Evolutionary conservation across 2,797 vertebrate species (phyloP).

Genomic region (Molossus molossus): DNA sequence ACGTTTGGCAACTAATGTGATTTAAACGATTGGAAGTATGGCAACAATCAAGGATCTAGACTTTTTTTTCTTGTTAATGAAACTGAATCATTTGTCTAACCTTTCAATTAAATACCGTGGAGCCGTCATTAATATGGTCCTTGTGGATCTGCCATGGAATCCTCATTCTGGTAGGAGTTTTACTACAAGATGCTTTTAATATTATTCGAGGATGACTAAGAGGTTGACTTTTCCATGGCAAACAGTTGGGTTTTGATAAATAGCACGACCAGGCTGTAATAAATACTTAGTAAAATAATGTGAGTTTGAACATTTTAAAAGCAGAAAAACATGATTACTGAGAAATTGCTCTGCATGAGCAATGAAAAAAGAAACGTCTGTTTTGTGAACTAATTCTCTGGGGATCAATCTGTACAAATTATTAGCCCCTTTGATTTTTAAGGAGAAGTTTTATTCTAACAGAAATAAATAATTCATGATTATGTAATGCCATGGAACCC

Average conservation of each 20-base stretch:
- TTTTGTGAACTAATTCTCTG: slow-evolving; percentile 29
- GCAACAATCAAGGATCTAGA: slow-evolving; percentile 3
- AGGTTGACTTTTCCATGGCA: not conserved
- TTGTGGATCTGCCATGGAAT: not conserved
- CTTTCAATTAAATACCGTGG: slow-evolving; percentile 29
- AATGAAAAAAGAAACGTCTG: not conserved
- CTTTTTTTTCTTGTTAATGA: not conserved
- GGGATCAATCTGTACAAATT: not conserved
- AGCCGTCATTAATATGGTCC: not conserved
- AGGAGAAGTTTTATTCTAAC: slow-evolving; percentile 42
- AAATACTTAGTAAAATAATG: slow-evolving; percentile 46
- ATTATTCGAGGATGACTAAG: not conserved
- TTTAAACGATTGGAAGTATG: slow-evolving; percentile 1
- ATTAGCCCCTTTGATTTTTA: slow-evolving; percentile 37
- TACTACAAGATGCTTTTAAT: slow-evolving; percentile 54
- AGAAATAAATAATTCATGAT: slow-evolving; percentile 58
- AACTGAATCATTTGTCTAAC: not conserved
- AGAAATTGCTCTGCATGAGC: not conserved
- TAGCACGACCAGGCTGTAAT: not conserved
- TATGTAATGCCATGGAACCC: not conserved
- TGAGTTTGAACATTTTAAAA: slow-evolving; percentile 32
- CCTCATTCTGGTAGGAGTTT: slow-evolving; percentile 17
- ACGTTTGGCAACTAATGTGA: not conserved
- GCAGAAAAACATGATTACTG: slow-evolving; percentile 26
- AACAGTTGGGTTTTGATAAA: slow-evolving; percentile 39